A percentile compares a stretch with the other conserved stretches of the same genome.
Evolutionary conservation across 2,797 vertebrate genomes (phyloP).

Genomic region (Microchirus variegatus): DNA sequence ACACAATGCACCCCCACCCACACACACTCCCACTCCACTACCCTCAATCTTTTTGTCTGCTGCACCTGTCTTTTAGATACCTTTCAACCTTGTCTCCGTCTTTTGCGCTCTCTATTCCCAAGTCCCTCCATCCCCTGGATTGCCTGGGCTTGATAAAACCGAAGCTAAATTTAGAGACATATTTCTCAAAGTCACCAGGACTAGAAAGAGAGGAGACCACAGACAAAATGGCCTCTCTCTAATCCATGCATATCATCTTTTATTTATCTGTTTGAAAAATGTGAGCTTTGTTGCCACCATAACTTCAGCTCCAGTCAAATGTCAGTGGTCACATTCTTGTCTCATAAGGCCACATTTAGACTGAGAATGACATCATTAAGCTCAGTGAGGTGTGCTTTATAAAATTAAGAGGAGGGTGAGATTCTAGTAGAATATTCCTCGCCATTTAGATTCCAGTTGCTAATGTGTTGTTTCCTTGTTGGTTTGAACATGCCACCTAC

Average conservation of each 20-base stretch:
- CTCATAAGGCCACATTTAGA: slow-evolving; percentile 58
- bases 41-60: slow-evolving; percentile 75
- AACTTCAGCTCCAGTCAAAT: slow-evolving; percentile 70
- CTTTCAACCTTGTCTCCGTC: slow-evolving; percentile 75
- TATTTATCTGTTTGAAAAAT: slow-evolving; percentile 72
- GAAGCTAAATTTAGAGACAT: slow-evolving; percentile 89
- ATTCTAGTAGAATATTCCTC: slow-evolving; percentile 67
- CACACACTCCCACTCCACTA: slow-evolving; percentile 17
- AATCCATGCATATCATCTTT: slow-evolving; percentile 75
- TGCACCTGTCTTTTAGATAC: slow-evolving; percentile 76
- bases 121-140: slow-evolving; percentile 67
- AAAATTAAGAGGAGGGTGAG: slow-evolving; percentile 48
- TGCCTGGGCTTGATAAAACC: slow-evolving; percentile 87
- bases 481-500: slow-evolving; percentile 60
- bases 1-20: slow-evolving; percentile 60
- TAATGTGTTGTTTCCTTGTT: slow-evolving; percentile 52
- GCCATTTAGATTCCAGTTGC: slow-evolving; percentile 66
- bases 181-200: slow-evolving; percentile 74
- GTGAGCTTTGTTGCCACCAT: slow-evolving; percentile 41
- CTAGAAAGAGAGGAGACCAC: slow-evolving; percentile 33
- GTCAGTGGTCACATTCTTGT: slow-evolving; percentile 55
- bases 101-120: slow-evolving; percentile 72
- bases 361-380: slow-evolving; percentile 64
- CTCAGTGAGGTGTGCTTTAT: slow-evolving; percentile 61
- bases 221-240: slow-evolving; percentile 67